Percentiles rank a stretch among this genome's conserved stretches.
phyloP scores from a whole-genome alignment of 2,888 invertebrate species.

The Protophormia terraenovae region DNA sequence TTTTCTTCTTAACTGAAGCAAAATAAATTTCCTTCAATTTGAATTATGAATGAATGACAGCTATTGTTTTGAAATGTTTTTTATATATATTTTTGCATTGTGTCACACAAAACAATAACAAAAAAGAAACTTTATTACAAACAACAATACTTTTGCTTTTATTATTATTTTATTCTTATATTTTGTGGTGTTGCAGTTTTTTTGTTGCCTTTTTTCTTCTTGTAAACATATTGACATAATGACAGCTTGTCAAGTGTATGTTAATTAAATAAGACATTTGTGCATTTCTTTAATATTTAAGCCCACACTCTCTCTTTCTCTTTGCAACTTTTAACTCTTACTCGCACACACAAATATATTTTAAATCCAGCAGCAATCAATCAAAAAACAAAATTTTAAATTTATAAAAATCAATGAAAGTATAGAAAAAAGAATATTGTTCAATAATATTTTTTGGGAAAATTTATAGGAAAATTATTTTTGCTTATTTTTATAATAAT shows the following conservation, averaged over 20 bases:
- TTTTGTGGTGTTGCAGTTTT: constrained; percentile 29
- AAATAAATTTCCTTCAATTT: not conserved
- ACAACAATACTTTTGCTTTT: constrained; percentile 15
- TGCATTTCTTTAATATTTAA: constrained; percentile 27
- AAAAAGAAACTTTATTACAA: not conserved
- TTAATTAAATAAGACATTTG: constrained; percentile 69
- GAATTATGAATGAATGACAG: constrained; percentile 18
- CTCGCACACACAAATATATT: too few relatives aligned
- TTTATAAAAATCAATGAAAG: not conserved
- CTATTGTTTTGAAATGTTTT: constrained; percentile 38
- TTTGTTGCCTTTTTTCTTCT: constrained; percentile 18
- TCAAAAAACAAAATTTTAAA: not conserved
- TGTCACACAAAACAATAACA: constrained; percentile 3
- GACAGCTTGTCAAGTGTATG: constrained; percentile 69
- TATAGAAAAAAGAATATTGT: not conserved
- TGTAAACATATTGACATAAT: constrained; percentile 62
- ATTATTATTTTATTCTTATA: not conserved
- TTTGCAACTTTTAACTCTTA: not conserved
- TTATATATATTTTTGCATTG: too few relatives aligned
- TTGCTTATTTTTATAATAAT: constrained; percentile 12
- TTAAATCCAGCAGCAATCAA: constrained; percentile 39
- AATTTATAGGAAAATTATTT: not conserved
- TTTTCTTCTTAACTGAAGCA: not conserved
- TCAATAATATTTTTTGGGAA: not conserved
- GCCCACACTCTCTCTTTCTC: constrained; percentile 21